These are phyloP conservation scores for Sitta carolinensis DNA, from an alignment of 2,797 vertebrate species.

Conservation along the genomic window DNA sequence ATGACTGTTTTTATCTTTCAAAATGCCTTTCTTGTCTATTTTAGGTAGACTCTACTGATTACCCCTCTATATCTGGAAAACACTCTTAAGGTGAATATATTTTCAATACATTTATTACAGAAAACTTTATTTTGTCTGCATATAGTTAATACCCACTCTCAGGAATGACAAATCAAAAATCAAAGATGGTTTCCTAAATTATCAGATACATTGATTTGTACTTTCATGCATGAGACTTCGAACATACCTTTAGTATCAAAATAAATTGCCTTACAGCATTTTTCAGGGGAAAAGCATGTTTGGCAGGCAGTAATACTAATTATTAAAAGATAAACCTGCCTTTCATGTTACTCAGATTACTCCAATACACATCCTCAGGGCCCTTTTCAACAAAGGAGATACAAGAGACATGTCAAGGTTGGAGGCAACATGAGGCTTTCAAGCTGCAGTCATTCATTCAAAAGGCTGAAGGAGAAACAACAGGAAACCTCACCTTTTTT, in stretches of 20 bases:
- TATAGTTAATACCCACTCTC: not conserved
- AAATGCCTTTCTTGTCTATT: not conserved
- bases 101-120: not conserved
- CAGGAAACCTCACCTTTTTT: not conserved
- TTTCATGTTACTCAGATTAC: not conserved
- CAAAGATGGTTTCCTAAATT: not conserved
- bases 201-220: not conserved
- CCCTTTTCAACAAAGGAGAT: not conserved
- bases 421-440: not conserved
- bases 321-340: not conserved
- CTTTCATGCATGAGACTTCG: not conserved
- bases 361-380: not conserved
- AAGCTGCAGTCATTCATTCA: not conserved
- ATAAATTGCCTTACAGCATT: not conserved
- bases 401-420: not conserved
- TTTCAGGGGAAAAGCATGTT: not conserved
- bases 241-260: not conserved
- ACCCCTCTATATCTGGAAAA: not conserved
- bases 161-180: not conserved
- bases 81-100: not conserved
- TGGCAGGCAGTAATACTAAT: not conserved
- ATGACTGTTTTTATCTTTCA: not conserved
- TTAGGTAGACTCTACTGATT: not conserved
- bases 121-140: not conserved
- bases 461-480: not conserved